Evolutionary conservation across 2,888 invertebrate species (phyloP), one percentile per base, ranked within the genome.

Genomic region (Cephus nigrinus): DNA sequence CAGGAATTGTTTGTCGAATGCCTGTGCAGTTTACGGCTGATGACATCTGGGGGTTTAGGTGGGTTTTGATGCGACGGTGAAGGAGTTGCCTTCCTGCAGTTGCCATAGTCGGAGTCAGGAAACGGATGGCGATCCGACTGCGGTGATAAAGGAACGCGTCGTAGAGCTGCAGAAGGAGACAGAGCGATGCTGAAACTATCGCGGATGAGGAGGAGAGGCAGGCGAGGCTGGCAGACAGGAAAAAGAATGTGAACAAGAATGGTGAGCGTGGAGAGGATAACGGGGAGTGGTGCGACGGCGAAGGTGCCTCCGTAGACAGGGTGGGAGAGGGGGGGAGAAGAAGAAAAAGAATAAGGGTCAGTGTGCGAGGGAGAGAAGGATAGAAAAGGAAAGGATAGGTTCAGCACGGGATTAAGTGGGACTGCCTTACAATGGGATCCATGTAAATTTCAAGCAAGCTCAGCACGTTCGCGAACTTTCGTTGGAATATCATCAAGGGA

Each of bases 101-200:
- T 55, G 55, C 23, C 55, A 31, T 31, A 31, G 71, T 33, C 32
- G 32, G 31, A 31, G 71, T 71, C 82, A 80, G 81, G 81, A 82
- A 84, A 81, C 83, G 83, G 81, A 82, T 81, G 82, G 78, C 79
- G 83, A 81, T 83, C 73, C 81, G 78, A 79, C 78, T 78, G 74
- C 75, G 79, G 79, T 75, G 84, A 85, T 85, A 85, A 84, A 81
- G 80, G 76, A 79, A 80, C 81, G 76, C 78, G 79, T 23, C 23
- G 74, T n/a, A 34, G 35, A 35, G 23, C 55, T 55, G 55, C 55
- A 33, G 31, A 71, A 31, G 11, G 23, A 31, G 71, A 71, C 11
- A 33, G 71, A 71, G 55, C 71, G 71, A 71, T 15, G 71, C 31
- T 3, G 30, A 11, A 71, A 11, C 12, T 31, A 33, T 12, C 30